These are phyloP conservation scores for Chydorus sphaericus DNA, from an alignment of 2,888 invertebrate genomes.

Conservation along the genomic window DNA sequence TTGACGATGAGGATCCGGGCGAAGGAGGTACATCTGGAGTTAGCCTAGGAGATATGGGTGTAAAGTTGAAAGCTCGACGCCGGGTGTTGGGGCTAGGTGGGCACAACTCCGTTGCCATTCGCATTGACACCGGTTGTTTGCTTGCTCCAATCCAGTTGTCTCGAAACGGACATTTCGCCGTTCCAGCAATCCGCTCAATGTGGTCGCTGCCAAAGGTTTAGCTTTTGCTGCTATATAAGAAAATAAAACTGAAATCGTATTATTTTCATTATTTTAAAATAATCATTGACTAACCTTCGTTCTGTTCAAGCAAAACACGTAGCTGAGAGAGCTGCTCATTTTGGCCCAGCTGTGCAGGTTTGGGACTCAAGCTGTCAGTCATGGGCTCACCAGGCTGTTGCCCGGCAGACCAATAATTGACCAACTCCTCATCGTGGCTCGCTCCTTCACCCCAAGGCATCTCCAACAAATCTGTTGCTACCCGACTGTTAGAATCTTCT, in stretches of 20 bases:
- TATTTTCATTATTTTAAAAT: constrained; percentile 28
- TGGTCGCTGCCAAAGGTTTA: not conserved
- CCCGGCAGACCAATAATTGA: not conserved
- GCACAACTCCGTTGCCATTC: not conserved
- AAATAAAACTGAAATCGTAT: not conserved
- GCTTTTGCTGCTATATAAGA: not conserved
- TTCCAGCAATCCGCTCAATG: constrained; percentile 10
- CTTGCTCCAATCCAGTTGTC: constrained; percentile 28
- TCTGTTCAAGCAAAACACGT: constrained; percentile 51
- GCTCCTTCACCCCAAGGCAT: not conserved
- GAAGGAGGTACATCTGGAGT: constrained; percentile 42
- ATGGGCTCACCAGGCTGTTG: constrained; percentile 4
- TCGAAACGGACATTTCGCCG: constrained; percentile 38
- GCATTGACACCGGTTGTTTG: not conserved
- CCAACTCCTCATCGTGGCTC: constrained; percentile 5
- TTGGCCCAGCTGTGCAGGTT: too few relatives aligned
- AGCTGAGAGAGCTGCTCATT: constrained; percentile 51
- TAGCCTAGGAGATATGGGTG: constrained; percentile 61
- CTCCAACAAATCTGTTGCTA: not conserved
- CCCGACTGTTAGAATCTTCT: not conserved
- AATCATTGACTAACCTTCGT: constrained; percentile 22
- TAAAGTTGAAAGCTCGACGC: constrained; percentile 67
- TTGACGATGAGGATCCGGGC: constrained; percentile 29
- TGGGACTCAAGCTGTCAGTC: constrained; percentile 12
- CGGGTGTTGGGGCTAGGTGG: constrained; percentile 56